These are phyloP conservation scores for Enteromius trimaculatus DNA, from an alignment of 2,797 vertebrate genomes.

Conservation along the genomic window DNA sequence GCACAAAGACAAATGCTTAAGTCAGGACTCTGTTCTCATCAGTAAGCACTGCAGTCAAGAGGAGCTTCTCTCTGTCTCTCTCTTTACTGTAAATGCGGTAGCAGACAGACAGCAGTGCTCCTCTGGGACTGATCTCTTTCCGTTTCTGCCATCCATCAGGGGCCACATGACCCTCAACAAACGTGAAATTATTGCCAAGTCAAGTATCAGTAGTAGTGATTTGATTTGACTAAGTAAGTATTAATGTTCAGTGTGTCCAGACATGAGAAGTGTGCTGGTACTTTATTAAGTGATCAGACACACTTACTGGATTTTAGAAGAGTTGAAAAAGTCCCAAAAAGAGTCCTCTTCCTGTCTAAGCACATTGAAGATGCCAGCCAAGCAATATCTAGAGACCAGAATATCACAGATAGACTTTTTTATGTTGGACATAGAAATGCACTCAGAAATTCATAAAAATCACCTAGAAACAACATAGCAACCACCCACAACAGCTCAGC, in stretches of 20 bases:
- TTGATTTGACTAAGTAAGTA: background rate
- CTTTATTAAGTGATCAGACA: background rate
- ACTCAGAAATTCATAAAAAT: too few species aligned
- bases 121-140: conserved; percentile 37
- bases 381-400: background rate
- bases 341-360: background rate
- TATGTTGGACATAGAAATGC: too few species aligned
- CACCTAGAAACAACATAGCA: background rate
- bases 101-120: conserved; percentile 9
- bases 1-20: conserved; percentile 62
- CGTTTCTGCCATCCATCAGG: conserved; percentile 9
- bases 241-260: background rate
- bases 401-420: background rate
- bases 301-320: background rate
- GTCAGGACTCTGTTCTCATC: conserved; percentile 48
- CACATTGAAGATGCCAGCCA: background rate
- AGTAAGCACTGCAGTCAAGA: conserved; percentile 50
- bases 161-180: conserved; percentile 27
- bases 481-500: background rate
- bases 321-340: background rate
- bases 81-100: conserved; percentile 42
- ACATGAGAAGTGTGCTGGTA: background rate
- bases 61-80: conserved; percentile 11
- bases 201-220: background rate
- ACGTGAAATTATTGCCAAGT: background rate